Percentiles rank a stretch among this genome's conserved stretches.
These are phyloP conservation scores for Clivina fossor DNA, from an alignment of 2,888 invertebrate species.

Conservation along the genomic window DNA sequence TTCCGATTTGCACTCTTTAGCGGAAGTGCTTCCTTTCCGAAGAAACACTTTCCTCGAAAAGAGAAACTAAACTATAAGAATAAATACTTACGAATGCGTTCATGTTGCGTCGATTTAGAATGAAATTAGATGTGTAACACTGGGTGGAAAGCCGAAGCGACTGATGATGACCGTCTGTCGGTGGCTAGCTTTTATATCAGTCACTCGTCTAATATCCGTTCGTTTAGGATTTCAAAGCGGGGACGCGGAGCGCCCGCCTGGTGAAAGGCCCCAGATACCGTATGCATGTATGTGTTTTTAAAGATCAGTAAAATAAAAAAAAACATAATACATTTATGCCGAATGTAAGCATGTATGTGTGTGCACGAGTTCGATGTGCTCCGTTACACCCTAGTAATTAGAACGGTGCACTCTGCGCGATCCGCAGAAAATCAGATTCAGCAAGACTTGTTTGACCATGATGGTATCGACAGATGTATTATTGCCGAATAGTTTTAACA, in stretches of 20 bases:
- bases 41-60: too few species aligned
- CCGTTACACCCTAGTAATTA: conserved; percentile 22
- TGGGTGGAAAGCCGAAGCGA: conserved; percentile 40
- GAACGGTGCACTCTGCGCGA: neutral
- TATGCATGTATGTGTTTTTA: conserved; percentile 7
- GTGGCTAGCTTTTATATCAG: conserved; percentile 41
- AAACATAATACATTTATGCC: conserved; percentile 6
- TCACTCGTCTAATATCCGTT: conserved; percentile 16
- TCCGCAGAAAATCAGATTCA: too few species aligned
- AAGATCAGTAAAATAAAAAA: conserved; percentile 13
- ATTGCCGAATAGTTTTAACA: too few species aligned
- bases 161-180: conserved; percentile 39
- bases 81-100: conserved; percentile 42
- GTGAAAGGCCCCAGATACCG: conserved; percentile 31
- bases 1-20: too few species aligned
- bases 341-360: neutral
- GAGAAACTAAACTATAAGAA: neutral
- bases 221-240: conserved; percentile 23
- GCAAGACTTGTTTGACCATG: too few species aligned
- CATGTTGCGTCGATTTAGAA: conserved; percentile 39
- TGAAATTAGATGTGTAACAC: conserved; percentile 34
- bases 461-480: too few species aligned
- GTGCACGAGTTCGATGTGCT: conserved; percentile 20
- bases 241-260: conserved; percentile 41
- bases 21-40: too few species aligned